Conservation (phyloP, 2,797 vertebrate species). For the Alosa sapidissima region DNA sequence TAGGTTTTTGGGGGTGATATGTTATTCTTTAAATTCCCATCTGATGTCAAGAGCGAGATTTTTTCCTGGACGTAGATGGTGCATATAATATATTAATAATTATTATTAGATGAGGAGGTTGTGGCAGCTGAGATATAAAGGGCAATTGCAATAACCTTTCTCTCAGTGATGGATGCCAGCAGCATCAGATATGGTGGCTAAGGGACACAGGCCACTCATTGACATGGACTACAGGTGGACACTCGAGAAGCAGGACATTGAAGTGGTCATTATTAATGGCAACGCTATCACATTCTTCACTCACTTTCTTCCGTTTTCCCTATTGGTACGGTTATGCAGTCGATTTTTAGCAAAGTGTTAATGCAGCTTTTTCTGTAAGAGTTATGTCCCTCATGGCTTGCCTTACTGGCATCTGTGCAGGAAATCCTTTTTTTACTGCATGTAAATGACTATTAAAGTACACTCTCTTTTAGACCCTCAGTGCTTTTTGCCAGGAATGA, state of each 20-base stretch:
- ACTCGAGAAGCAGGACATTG: neutral
- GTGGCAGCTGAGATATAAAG: neutral
- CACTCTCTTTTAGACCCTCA: neutral
- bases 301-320: neutral
- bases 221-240: neutral
- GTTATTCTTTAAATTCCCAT: neutral
- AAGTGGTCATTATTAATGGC: neutral
- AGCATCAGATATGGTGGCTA: neutral
- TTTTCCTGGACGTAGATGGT: neutral
- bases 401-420: neutral
- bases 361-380: neutral
- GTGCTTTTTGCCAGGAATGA: neutral
- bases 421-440: neutral
- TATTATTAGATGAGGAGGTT: neutral
- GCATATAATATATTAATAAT: no score
- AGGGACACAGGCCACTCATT: neutral
- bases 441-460: conserved; percentile 3
- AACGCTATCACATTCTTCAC: neutral
- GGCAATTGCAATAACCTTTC: neutral
- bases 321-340: neutral
- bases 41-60: neutral
- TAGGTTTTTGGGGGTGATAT: neutral
- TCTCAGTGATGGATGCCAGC: neutral
- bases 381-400: neutral
- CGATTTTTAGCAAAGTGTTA: neutral